Evolutionary conservation across 2,888 invertebrate genomes (phyloP).

Genomic region (Yponomeuta sedellus): DNA sequence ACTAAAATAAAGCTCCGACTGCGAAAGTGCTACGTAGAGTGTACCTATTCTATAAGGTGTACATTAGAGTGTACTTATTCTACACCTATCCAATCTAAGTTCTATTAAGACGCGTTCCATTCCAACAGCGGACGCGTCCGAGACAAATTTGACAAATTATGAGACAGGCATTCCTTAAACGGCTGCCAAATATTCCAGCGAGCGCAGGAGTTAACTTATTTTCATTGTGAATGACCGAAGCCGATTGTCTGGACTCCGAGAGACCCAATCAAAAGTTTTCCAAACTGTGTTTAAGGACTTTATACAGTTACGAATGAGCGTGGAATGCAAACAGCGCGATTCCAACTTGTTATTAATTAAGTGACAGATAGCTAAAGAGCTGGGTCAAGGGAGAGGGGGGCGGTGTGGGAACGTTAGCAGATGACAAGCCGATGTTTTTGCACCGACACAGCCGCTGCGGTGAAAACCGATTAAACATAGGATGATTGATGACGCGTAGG

Average conservation of each 20-base stretch:
- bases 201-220: slow-evolving; percentile 26
- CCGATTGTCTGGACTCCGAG: slow-evolving; percentile 18
- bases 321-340: slow-evolving; percentile 27
- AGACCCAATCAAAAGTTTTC: slow-evolving; percentile 49
- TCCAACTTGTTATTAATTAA: slow-evolving; percentile 45
- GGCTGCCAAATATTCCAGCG: slow-evolving; percentile 19
- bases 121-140: not conserved
- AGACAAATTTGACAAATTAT: slow-evolving; percentile 1
- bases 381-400: slow-evolving; percentile 29
- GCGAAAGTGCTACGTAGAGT: not conserved
- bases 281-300: slow-evolving; percentile 42
- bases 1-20: slow-evolving; percentile 9
- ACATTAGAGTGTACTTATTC: no score
- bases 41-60: no score
- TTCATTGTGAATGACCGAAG: slow-evolving; percentile 23
- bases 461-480: slow-evolving; percentile 4
- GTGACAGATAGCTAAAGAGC: slow-evolving; percentile 3
- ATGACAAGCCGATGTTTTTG: not conserved
- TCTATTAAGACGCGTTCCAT: not conserved
- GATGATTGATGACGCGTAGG: slow-evolving; percentile 1
- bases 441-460: not conserved
- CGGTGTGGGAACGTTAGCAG: slow-evolving; percentile 39
- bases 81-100: no score
- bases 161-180: no score
- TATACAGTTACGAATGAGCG: slow-evolving; percentile 30